Percentiles rank a stretch among this genome's conserved stretches.
phyloP scores from a whole-genome alignment of 2,113 vertebrate genomes.

The Cnemophilus loriae region DNA sequence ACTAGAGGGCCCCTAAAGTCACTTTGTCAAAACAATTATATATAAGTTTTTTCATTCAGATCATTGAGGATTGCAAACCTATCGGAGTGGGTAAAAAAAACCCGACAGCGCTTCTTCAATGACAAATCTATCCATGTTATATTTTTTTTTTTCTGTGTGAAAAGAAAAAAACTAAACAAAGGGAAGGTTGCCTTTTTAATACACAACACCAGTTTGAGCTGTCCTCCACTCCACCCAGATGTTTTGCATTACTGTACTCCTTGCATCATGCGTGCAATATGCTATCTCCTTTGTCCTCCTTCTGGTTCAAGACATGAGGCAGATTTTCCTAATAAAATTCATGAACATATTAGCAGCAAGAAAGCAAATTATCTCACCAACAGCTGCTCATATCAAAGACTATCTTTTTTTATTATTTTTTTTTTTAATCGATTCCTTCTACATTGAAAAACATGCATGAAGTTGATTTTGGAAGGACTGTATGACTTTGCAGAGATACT shows the following conservation, averaged over 20 bases:
- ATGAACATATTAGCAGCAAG: slow-evolving; percentile 48
- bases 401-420: not conserved
- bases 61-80: not conserved
- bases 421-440: not conserved
- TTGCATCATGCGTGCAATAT: slow-evolving; percentile 62
- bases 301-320: slow-evolving; percentile 74
- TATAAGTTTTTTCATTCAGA: not conserved
- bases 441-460: not conserved
- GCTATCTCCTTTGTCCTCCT: slow-evolving; percentile 67
- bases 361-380: slow-evolving; percentile 67
- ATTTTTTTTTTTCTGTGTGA: not conserved
- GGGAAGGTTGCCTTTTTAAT: not conserved
- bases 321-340: slow-evolving; percentile 75
- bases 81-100: not conserved
- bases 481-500: not conserved
- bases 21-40: not conserved
- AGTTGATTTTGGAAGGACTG: not conserved
- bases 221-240: slow-evolving; percentile 57
- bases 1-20: not conserved
- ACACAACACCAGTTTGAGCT: slow-evolving; percentile 30
- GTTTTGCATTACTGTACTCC: slow-evolving; percentile 74
- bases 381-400: slow-evolving; percentile 26
- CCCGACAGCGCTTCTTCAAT: not conserved
- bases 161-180: not conserved
- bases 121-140: not conserved